phyloP scores from a whole-genome alignment of 2,888 invertebrate species.

The Eristalinus sepulchralis region DNA sequence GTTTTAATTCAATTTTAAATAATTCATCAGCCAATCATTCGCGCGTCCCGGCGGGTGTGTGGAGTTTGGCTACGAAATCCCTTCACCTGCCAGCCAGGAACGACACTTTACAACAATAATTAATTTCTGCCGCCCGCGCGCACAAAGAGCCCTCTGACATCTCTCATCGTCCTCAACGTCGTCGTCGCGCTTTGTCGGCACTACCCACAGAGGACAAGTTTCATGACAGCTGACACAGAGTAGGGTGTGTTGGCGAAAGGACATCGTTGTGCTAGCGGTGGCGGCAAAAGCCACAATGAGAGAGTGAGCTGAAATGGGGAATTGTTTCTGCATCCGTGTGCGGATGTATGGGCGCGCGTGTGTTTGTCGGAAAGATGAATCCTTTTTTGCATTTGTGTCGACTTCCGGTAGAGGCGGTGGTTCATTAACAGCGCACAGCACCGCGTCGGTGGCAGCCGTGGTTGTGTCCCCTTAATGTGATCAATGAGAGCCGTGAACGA shows the following conservation, averaged over 20 bases:
- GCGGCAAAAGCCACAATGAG: conserved; percentile 16
- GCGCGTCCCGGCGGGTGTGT: background rate
- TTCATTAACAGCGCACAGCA: conserved; percentile 5
- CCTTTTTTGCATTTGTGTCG: background rate
- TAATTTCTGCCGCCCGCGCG: background rate
- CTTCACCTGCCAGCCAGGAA: background rate
- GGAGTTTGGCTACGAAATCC: background rate
- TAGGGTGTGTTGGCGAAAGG: background rate
- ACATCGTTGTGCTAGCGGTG: conserved; percentile 12
- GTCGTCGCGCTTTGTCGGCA: background rate
- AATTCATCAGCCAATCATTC: background rate
- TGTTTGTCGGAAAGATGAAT: background rate
- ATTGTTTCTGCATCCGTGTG: background rate
- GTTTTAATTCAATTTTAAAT: conserved; percentile 1
- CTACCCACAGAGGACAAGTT: conserved; percentile 37
- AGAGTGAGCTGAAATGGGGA: background rate
- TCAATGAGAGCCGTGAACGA: background rate
- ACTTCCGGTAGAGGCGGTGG: conserved; percentile 1
- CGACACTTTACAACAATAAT: conserved; percentile 1
- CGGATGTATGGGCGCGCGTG: too few relatives aligned
- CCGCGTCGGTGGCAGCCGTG: background rate
- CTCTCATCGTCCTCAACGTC: background rate
- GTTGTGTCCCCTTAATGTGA: background rate
- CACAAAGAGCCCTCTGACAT: background rate
- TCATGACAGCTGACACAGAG: conserved; percentile 57